Conservation (phyloP, 2,113 vertebrate genomes). For the Aegotheles bennettii region DNA sequence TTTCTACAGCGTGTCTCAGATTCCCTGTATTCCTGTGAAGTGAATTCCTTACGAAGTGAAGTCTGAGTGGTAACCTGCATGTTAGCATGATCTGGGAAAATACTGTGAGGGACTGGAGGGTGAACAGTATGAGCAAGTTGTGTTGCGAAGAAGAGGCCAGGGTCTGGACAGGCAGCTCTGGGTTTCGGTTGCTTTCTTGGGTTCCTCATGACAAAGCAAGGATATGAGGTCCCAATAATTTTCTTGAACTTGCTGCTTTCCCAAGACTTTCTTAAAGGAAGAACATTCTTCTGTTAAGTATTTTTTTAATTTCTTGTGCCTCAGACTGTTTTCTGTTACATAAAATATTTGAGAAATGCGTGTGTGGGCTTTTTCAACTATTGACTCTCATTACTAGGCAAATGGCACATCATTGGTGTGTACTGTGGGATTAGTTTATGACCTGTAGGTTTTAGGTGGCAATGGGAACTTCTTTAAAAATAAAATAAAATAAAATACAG, state of each 20-base stretch:
- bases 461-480: neutral
- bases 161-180: neutral
- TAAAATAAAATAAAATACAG: neutral
- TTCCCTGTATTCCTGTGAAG: neutral
- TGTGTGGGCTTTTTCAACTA: conserved; percentile 30
- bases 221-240: neutral
- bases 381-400: neutral
- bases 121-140: neutral
- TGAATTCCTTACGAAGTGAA: neutral
- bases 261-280: neutral
- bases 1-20: neutral
- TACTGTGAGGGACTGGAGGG: neutral
- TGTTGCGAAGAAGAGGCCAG: neutral
- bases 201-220: neutral
- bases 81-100: neutral
- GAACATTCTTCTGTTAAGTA: neutral
- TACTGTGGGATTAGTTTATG: neutral
- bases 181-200: neutral
- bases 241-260: conserved; percentile 16
- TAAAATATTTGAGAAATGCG: conserved; percentile 43
- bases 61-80: neutral
- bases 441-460: neutral
- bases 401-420: neutral
- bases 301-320: neutral
- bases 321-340: neutral